Conservation (phyloP, 2,888 invertebrate species). For the Brassicogethes aeneus region DNA sequence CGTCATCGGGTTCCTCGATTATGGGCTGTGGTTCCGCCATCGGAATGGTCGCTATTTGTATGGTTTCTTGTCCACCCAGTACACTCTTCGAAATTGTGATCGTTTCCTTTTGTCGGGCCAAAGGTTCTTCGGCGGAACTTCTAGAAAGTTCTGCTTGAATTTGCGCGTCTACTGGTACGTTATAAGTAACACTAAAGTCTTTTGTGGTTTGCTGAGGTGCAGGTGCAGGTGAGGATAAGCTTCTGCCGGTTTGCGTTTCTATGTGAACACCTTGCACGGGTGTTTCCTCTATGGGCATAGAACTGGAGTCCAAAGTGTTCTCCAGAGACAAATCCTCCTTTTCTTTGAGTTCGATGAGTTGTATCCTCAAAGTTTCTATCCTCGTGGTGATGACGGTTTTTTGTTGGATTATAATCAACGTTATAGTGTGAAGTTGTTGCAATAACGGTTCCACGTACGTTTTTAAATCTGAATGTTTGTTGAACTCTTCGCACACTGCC, state of each 20-base stretch:
- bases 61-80: constrained; percentile 58
- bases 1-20: constrained; percentile 47
- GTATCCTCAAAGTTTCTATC: constrained; percentile 46
- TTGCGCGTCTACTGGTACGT: constrained; percentile 49
- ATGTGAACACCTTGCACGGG: constrained; percentile 37
- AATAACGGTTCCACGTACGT: constrained; percentile 42
- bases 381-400: constrained; percentile 51
- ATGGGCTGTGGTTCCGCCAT: constrained; percentile 41
- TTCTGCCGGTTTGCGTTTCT: constrained; percentile 62
- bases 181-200: constrained; percentile 47
- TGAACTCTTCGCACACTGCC: constrained; percentile 42
- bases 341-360: constrained; percentile 37
- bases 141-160: constrained; percentile 44
- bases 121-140: constrained; percentile 34
- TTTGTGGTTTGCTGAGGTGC: too few species aligned
- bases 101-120: constrained; percentile 44
- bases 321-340: constrained; percentile 45
- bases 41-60: constrained; percentile 60
- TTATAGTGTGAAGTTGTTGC: constrained; percentile 49
- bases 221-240: constrained; percentile 41
- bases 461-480: constrained; percentile 41
- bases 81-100: constrained; percentile 58
- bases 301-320: constrained; percentile 59
- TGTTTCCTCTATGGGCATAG: constrained; percentile 63
- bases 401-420: constrained; percentile 51